Evolutionary conservation across 1,140 invertebrate genomes (phyloP), one percentile per base, ranked within the genome.

Genomic region (Acromyrmex echinatior): DNA sequence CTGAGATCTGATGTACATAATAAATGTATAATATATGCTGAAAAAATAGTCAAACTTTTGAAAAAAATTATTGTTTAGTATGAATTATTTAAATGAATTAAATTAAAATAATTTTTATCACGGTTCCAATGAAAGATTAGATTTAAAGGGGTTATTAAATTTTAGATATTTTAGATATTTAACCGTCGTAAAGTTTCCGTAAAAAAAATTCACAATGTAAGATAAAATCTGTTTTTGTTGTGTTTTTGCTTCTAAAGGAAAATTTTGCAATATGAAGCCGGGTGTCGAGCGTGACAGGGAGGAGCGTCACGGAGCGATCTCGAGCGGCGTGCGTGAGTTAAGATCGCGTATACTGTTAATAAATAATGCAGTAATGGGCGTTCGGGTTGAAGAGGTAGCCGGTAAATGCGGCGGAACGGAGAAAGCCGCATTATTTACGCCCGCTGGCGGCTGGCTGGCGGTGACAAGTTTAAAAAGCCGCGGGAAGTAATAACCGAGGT

Each of bases 401-500:
- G 28, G 81, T 89, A 90, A 90, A 87, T 90, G 85, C 71, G 66
- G 49, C 89, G 88, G 88, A 89, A 89, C 89, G 88, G 88, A 77
- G 78, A 87, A 60, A 73, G 85, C 65, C 65, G 84, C 77, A 74
- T 90, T 90, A 90, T 90, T 90, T 90, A 87, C 89, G 89, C 86
- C 80, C 80, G 80, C 45, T 62, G 80, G 80, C 66, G 80, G 35
- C 53, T 56, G 51, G 66, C 78, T 70, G 63, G 60, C 70, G 77
- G 76, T 82, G 90, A 90, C 89, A 91, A 88, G 86, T 90, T 88
- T 90, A 88, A 86, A 91, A 91, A 90, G 63, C 80, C 73, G 21
- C 71, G 77, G 58, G 56, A 35, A 68, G 89, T 91, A 88, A 88
- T 91, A 78, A 76, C 88, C 77, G 53, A 87, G 71, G 88, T 87